Base-by-base conservation (phyloP, 2,113 vertebrate genomes). In the Atlantisia rogersi region DNA sequence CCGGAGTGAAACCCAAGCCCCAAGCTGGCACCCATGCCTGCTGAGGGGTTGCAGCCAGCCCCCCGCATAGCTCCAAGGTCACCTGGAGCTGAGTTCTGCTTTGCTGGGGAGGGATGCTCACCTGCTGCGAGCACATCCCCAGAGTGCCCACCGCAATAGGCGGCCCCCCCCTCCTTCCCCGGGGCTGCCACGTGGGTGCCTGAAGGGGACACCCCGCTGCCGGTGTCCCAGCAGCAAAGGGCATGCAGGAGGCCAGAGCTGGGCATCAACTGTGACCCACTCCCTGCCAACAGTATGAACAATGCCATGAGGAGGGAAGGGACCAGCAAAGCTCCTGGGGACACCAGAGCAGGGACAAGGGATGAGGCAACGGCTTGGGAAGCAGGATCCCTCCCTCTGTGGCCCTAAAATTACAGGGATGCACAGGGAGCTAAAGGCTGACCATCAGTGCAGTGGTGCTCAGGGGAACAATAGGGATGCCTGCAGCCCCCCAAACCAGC, bases 1-100 rank as follows among this genome's bases (percentile, higher is more conserved):
- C 96, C 97, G 96, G 95, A 95, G 55, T 92, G 97, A 97, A 98
- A 98, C 91, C 77, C 94, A 93, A 98, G 94, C 97, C 86, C 32
- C 0, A 1, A 5, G 25, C 82, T 94, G 95, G 94, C 95, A 94
- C 10, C 11, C 12, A 91, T 18, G 69, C 81, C 95, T 96, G 95
- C 94, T 48, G 2, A 88, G 48, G 88, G 96, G 91, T 75, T 26
- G 4, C 10, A 15, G 96, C 92, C 94, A 82, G 90, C 70, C 91
- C 87, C 78, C 50, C 0, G 4, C 92, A 60, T 13, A 50, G 91
- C 89, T 89, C 28, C 4, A 88, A 97, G 96, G 95, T 86, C 67
- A 25, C 55, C 24, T 2, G 0, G 78, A 93, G 88, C 84, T 6
- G 5, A 73, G 56, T 73, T 28, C 31, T 0, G 7, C 80, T 86